phyloP scores from a whole-genome alignment of 1,140 invertebrate genomes.

The Rhopalosiphum maidis region DNA sequence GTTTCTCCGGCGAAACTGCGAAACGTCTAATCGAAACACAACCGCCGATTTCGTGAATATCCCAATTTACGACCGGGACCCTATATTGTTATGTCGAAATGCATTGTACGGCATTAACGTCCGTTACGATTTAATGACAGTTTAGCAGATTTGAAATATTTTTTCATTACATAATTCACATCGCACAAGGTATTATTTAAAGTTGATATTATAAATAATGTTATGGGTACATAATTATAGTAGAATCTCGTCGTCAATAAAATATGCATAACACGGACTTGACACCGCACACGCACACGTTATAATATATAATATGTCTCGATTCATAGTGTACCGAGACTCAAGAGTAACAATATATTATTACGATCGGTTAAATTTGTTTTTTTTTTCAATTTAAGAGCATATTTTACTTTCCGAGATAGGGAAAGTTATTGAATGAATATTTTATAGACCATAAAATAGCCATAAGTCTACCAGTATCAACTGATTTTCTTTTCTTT shows the following conservation, averaged over 20 bases:
- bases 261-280: background rate
- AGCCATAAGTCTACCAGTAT: background rate
- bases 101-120: no score
- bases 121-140: background rate
- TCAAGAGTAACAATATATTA: background rate
- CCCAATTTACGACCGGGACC: no score
- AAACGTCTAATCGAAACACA: no score
- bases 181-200: background rate
- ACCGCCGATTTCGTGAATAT: no score
- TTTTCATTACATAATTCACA: background rate
- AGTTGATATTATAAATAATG: background rate
- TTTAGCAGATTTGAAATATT: background rate
- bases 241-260: background rate
- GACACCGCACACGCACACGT: background rate
- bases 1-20: no score
- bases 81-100: no score
- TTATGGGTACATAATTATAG: background rate
- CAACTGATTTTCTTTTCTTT: background rate
- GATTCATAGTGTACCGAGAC: background rate
- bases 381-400: conserved; percentile 22
- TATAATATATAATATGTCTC: background rate
- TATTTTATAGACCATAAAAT: conserved; percentile 9
- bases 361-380: conserved; percentile 11
- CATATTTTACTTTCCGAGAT: background rate
- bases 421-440: background rate